A percentile compares a stretch with the other conserved stretches of the same genome.
phyloP scores from a whole-genome alignment of 2,797 vertebrate species.

The Parotocinclus haroldoi region DNA sequence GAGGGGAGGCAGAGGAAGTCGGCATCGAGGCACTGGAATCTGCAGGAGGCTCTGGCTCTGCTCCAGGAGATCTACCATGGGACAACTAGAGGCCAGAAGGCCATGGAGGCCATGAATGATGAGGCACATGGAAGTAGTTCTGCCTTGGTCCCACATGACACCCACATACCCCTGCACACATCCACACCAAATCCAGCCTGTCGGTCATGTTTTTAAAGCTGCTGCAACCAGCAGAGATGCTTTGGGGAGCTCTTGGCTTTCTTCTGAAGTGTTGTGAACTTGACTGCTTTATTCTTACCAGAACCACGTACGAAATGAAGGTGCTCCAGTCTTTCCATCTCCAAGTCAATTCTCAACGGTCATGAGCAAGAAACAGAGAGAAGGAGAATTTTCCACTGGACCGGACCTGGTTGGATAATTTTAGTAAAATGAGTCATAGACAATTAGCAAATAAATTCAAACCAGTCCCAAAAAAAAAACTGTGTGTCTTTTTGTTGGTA shows the following conservation, averaged over 20 bases:
- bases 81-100: slow-evolving; percentile 16
- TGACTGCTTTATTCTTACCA: slow-evolving; percentile 19
- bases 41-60: slow-evolving; percentile 55
- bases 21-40: slow-evolving; percentile 61
- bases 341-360: too few species aligned
- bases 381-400: background rate
- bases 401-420: too few species aligned
- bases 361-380: too few species aligned
- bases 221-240: slow-evolving; percentile 7
- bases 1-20: slow-evolving; percentile 25
- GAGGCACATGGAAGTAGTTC: background rate
- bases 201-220: slow-evolving; percentile 5
- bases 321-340: too few species aligned
- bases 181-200: slow-evolving; percentile 4
- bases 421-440: too few species aligned
- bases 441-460: too few species aligned
- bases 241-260: slow-evolving; percentile 5
- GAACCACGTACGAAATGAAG: too few species aligned
- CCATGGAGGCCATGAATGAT: background rate
- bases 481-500: too few species aligned
- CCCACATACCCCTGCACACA: slow-evolving; percentile 15
- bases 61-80: slow-evolving; percentile 36
- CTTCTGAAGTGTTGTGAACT: slow-evolving; percentile 13
- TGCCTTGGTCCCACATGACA: slow-evolving; percentile 14
- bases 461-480: too few species aligned